Conservation (phyloP, 2,797 vertebrate genomes). For the Selene dorsalis region DNA sequence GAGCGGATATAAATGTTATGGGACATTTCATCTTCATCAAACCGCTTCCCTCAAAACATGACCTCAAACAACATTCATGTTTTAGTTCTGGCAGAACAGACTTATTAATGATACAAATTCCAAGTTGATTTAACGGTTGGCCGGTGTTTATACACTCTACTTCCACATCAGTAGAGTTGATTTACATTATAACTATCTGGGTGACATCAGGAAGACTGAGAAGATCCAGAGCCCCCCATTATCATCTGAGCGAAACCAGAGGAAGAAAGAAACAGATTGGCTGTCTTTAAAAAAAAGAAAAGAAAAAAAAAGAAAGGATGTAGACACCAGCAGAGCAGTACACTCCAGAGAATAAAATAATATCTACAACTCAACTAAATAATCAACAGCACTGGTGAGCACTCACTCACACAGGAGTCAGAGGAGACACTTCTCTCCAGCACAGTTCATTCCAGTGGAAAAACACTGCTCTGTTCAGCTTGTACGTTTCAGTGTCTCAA, state of each 20-base stretch:
- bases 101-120: background rate
- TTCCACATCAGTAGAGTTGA: background rate
- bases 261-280: background rate
- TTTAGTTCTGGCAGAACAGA: background rate
- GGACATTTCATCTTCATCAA: background rate
- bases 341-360: background rate
- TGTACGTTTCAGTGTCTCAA: slow-evolving; percentile 24
- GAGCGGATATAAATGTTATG: background rate
- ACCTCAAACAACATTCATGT: background rate
- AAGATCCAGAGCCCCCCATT: slow-evolving; percentile 44
- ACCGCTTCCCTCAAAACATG: background rate
- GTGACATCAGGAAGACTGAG: slow-evolving; percentile 28
- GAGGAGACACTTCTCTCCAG: background rate
- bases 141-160: background rate
- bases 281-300: background rate
- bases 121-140: background rate
- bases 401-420: background rate
- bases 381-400: background rate
- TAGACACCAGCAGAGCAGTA: background rate
- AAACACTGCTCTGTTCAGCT: slow-evolving; percentile 13
- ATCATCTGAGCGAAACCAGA: slow-evolving; percentile 26
- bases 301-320: background rate
- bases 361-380: background rate
- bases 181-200: background rate
- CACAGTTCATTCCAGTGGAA: slow-evolving; percentile 10